Conservation (phyloP, 1,140 invertebrate genomes). For the Galendromus occidentalis region DNA sequence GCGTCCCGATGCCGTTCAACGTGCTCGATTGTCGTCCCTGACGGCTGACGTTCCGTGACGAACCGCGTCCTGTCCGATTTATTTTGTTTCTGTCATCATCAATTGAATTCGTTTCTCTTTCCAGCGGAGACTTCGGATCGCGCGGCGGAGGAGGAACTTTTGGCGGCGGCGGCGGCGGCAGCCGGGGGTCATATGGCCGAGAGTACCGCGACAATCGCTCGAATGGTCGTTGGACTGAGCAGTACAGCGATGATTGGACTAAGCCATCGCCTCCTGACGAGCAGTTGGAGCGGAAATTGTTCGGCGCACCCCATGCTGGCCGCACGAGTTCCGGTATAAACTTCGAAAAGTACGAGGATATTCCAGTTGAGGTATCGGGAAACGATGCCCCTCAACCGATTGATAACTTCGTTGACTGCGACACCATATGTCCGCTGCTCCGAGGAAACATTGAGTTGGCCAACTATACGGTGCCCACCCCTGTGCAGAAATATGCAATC, state of each 20-base stretch:
- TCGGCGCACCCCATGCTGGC: slow-evolving; percentile 46
- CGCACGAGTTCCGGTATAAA: slow-evolving; percentile 60
- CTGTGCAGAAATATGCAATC: slow-evolving; percentile 74
- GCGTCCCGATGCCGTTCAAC: too few species aligned
- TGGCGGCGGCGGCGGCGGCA: slow-evolving; percentile 15
- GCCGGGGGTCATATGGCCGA: slow-evolving; percentile 13
- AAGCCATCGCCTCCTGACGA: slow-evolving; percentile 37
- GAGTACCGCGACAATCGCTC: background rate
- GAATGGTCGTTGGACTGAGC: background rate
- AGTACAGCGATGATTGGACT: slow-evolving; percentile 16
- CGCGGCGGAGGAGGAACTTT: slow-evolving; percentile 11
- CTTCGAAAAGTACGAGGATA: slow-evolving; percentile 64
- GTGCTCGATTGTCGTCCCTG: too few species aligned
- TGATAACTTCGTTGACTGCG: slow-evolving; percentile 44
- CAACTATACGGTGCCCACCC: slow-evolving; percentile 66
- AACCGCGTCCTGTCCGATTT: too few species aligned
- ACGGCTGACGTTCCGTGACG: too few species aligned
- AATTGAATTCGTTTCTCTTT: too few species aligned
- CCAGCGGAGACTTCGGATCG: too few species aligned
- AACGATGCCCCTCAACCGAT: slow-evolving; percentile 43
- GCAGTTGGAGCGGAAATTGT: slow-evolving; percentile 47
- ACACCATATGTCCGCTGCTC: slow-evolving; percentile 40
- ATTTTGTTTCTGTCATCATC: too few species aligned
- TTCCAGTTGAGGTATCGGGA: slow-evolving; percentile 55
- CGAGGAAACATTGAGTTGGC: slow-evolving; percentile 56